These are phyloP conservation scores for Seira sanloemensis DNA, from an alignment of 2,888 invertebrate genomes.

Conservation along the genomic window DNA sequence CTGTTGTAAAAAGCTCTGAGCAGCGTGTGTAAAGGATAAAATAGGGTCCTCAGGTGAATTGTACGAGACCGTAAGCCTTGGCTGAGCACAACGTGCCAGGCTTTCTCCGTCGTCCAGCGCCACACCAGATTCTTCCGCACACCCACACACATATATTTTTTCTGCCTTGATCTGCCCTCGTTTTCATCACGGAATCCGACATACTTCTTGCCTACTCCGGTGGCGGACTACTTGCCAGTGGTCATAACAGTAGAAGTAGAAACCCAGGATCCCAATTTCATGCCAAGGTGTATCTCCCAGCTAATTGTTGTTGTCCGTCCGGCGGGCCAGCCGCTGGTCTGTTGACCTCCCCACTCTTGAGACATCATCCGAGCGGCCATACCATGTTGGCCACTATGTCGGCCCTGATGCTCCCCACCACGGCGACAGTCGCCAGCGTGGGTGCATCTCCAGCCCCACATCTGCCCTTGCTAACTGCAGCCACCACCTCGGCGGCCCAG, in stretches of 20 bases:
- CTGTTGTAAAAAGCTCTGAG: neutral
- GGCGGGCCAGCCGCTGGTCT: slow-evolving; percentile 73
- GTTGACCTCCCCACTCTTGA: slow-evolving; percentile 73
- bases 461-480: slow-evolving; percentile 69
- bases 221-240: slow-evolving; percentile 9
- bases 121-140: neutral
- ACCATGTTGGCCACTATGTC: slow-evolving; percentile 74
- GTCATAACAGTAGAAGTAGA: neutral
- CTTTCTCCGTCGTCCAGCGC: neutral
- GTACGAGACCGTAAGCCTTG: too few species aligned
- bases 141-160: too few species aligned
- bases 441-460: slow-evolving; percentile 67
- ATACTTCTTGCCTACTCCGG: slow-evolving; percentile 69
- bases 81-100: neutral
- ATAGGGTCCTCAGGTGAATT: slow-evolving; percentile 1
- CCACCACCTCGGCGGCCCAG: slow-evolving; percentile 28
- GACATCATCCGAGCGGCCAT: slow-evolving; percentile 70
- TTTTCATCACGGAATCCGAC: slow-evolving; percentile 73
- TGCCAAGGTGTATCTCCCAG: slow-evolving; percentile 74
- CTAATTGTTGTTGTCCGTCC: slow-evolving; percentile 74
- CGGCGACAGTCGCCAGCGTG: slow-evolving; percentile 71
- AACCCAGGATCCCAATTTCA: slow-evolving; percentile 71
- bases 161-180: neutral
- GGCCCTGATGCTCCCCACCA: slow-evolving; percentile 73
- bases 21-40: slow-evolving; percentile 2